phyloP scores from a whole-genome alignment of 2,113 vertebrate species.

The Larimichthys polyactis region DNA sequence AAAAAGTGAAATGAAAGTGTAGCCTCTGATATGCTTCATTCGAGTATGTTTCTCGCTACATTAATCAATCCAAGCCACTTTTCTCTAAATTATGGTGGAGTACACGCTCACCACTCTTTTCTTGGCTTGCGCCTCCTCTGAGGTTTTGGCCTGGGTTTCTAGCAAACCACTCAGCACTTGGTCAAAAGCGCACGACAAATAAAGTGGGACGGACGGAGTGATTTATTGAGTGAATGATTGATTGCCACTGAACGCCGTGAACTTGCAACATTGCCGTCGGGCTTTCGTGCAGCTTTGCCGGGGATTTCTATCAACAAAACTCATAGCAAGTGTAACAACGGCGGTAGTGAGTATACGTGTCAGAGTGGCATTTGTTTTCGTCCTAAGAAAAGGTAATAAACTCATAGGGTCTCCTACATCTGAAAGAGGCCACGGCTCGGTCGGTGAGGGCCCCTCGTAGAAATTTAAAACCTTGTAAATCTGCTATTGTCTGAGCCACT shows the following conservation, averaged over 20 bases:
- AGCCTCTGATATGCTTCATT: slow-evolving; percentile 33
- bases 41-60: slow-evolving; percentile 40
- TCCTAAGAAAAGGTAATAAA: slow-evolving; percentile 55
- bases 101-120: slow-evolving; percentile 37
- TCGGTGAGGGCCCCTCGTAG: slow-evolving; percentile 53
- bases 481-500: slow-evolving; percentile 68
- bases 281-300: slow-evolving; percentile 25
- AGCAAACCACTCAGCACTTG: slow-evolving; percentile 58
- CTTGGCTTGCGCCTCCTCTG: slow-evolving; percentile 28
- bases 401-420: slow-evolving; percentile 29
- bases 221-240: slow-evolving; percentile 65
- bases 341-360: slow-evolving; percentile 46
- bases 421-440: slow-evolving; percentile 44
- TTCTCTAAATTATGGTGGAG: slow-evolving; percentile 50
- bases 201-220: slow-evolving; percentile 12
- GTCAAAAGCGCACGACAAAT: slow-evolving; percentile 41
- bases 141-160: slow-evolving; percentile 41
- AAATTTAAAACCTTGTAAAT: slow-evolving; percentile 80
- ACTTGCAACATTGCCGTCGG: slow-evolving; percentile 28
- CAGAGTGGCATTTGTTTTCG: slow-evolving; percentile 50
- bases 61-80: slow-evolving; percentile 63
- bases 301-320: slow-evolving; percentile 55
- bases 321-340: slow-evolving; percentile 42
- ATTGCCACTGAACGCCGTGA: slow-evolving; percentile 21
- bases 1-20: slow-evolving; percentile 57